Evolutionary conservation across 2,888 invertebrate species (phyloP), one percentile per base, ranked within the genome.

Genomic region (Parthenolecanium corni): DNA sequence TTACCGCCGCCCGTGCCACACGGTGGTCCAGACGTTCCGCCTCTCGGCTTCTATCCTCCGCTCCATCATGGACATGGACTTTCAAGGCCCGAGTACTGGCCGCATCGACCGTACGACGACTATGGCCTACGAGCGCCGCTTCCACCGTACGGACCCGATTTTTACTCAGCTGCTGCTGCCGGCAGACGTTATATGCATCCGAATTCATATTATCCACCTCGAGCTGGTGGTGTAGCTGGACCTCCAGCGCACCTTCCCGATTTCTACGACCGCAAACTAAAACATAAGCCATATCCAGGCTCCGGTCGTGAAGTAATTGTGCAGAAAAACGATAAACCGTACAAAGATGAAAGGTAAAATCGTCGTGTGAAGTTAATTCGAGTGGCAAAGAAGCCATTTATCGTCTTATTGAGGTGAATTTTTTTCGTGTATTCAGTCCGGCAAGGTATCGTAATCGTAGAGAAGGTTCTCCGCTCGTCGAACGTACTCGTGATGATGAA

Each of bases 301-400:
- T 64, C 64, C 4, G 81, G 86, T 0, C 78, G 84, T 5, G 85
- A 85, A 72, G 87, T 87, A 1, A 86, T 86, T 67, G 86, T 88
- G 0, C 86, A 87, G 72, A 80, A 86, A 24, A 83, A 66, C 12
- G 69, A 69, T 23, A 69, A 70, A 63, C 63, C 68, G 11, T 66
- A 64, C 46, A 64, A 64, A 52, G 70, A 69, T 64, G 68, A 68
- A 14, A 69, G 68, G 68, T 67, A 56, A 64, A 46, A 16, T n/a
- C 23, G 14, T 49, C n/a, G 11, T 16, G 42, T 21, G 24, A 23
- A 18, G 4, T 12, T n/a, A 31, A 21, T 23, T 49, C 25, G 12
- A 1, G 6, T 63, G 12, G 1, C 46, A 4, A 16, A 1, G 18
- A 52, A 40, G 44, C 31, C 16, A 6, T 44, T 18, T 6, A 44